Base-by-base conservation (phyloP, 2,888 invertebrate genomes). In the Sericinus montela region DNA sequence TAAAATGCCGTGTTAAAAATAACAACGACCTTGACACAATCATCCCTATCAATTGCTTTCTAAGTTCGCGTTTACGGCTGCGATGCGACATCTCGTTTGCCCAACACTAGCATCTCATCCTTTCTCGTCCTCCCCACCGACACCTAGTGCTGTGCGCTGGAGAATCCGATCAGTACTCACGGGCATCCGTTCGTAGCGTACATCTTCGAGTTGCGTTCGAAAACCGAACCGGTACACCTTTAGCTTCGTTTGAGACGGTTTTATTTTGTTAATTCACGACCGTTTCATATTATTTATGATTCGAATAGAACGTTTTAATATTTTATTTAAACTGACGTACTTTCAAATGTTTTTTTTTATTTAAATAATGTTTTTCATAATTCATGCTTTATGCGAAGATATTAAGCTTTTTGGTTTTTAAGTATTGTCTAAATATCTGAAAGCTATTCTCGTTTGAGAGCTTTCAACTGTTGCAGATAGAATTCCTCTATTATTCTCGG, bases 41-140 rank as follows among this genome's bases (percentile, higher is more conserved):
- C 40, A 45, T 37, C 50, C 45, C 50, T 45, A 45, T 50, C 45
- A 41, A 29, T 39, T 4, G 49, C 50, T 50, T 50, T 50, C 50
- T 30, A 30, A 30, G 30, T 30, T 45, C 48, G 16, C 28, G 37
- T 9, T 4, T 32, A 25, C 28, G 28, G 25, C 16, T 7, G 25
- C 25, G 35, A 38, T 30, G 45, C 45, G 45, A 19, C 45, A 15
- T 13, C 3, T 11, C 10, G 23, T 36, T 47, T 47, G 47, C 47
- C 40, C 29, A 47, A 47, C 40, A 15, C 32, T 13, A 28, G 28
- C 10, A 16, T 25, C 25, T 11, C 38, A 10, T 6, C 40, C 40
- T 36, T 36, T 40, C 49, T 36, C 41, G 30, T 25, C 15, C 45
- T 30, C 50, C 45, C 30, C 50, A 30, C 48, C 39, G 40, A 10